phyloP scores from a whole-genome alignment of 2,888 invertebrate species.

The Melipona bicolor region DNA sequence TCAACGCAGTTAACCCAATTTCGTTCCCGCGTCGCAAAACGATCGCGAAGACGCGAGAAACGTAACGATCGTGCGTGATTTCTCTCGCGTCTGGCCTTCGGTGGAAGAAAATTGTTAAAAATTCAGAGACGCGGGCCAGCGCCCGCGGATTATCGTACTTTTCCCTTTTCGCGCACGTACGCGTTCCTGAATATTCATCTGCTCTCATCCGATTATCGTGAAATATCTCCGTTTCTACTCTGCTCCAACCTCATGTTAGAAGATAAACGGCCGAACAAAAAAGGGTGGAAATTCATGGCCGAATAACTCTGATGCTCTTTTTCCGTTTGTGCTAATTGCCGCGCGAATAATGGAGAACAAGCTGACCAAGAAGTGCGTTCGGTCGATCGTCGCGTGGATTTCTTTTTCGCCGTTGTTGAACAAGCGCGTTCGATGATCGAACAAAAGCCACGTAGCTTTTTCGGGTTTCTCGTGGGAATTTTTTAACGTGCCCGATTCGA shows the following conservation, averaged over 20 bases:
- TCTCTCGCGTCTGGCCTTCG: constrained; percentile 14
- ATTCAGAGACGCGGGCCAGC: constrained; percentile 34
- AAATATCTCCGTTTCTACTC: constrained; percentile 57
- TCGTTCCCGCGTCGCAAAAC: neutral
- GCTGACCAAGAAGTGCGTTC: neutral
- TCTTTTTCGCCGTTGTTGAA: neutral
- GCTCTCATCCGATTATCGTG: constrained; percentile 57
- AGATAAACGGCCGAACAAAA: constrained; percentile 17
- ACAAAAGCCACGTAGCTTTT: neutral
- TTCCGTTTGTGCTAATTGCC: constrained; percentile 16
- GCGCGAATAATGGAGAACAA: constrained; percentile 9
- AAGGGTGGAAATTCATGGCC: constrained; percentile 12
- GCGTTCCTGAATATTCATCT: constrained; percentile 61
- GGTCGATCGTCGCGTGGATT: neutral
- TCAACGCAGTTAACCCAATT: no score
- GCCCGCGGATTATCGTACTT: constrained; percentile 54
- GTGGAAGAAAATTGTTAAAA: constrained; percentile 44
- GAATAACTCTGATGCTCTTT: constrained; percentile 15
- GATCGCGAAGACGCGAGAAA: constrained; percentile 12
- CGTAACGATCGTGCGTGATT: constrained; percentile 36
- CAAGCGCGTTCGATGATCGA: no score
- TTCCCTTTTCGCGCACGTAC: constrained; percentile 38
- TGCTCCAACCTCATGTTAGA: constrained; percentile 42
- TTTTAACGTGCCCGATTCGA: neutral
- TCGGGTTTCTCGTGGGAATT: neutral